Evolutionary conservation across 1,140 invertebrate genomes (phyloP).

Genomic region (Saxidomus purpurata): DNA sequence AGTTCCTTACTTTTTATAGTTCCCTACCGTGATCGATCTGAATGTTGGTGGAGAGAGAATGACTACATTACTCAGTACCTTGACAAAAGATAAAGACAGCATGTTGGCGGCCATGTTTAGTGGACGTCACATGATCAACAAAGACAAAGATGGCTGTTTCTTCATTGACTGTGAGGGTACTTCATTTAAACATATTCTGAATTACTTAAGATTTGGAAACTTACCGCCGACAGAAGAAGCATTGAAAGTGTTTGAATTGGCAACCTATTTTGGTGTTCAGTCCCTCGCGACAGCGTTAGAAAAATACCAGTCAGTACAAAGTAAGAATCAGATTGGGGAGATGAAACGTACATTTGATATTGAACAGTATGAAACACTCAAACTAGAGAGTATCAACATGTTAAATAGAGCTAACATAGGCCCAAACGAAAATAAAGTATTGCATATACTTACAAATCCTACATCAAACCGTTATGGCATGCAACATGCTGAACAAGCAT

Average conservation of each 20-base stretch:
- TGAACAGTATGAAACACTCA: not conserved
- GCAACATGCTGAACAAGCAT: too few species aligned
- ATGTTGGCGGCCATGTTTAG: conserved; percentile 47
- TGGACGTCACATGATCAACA: not conserved
- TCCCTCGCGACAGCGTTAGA: not conserved
- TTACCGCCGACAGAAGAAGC: not conserved
- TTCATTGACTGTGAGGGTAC: conserved; percentile 27
- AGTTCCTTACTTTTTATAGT: too few species aligned
- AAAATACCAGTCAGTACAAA: not conserved
- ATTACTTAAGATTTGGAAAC: conserved; percentile 61
- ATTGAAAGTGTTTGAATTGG: not conserved
- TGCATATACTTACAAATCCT: too few species aligned
- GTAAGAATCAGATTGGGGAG: not conserved
- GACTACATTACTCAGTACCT: not conserved
- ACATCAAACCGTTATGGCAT: too few species aligned
- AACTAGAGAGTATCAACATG: not conserved
- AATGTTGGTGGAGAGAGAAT: conserved; percentile 16
- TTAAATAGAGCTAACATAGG: too few species aligned
- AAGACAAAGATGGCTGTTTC: conserved; percentile 37
- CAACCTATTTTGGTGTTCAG: not conserved
- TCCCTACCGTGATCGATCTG: conserved; percentile 25
- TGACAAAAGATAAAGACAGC: conserved; percentile 18
- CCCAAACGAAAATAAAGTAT: too few species aligned
- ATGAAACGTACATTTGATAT: not conserved
- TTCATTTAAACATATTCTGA: conserved; percentile 10